These are phyloP conservation scores for Drosophila leontia DNA, from an alignment of 1,140 invertebrate genomes.

Conservation along the genomic window DNA sequence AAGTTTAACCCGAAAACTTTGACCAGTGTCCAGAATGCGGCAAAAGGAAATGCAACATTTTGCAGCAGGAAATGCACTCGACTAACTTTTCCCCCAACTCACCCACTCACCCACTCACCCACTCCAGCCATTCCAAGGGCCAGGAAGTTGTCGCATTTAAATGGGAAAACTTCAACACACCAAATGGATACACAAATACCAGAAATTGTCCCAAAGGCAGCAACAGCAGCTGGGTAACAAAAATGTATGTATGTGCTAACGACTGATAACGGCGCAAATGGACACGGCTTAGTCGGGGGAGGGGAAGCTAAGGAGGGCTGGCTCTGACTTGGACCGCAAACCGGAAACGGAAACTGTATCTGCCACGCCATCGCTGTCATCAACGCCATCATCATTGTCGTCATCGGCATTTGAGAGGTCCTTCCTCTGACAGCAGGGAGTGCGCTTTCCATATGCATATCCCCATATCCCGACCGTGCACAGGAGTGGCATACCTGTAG, in stretches of 20 bases:
- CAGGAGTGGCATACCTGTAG: constrained; percentile 10
- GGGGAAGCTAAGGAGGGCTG: not conserved
- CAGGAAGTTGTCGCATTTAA: constrained; percentile 69
- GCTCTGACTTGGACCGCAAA: constrained; percentile 31
- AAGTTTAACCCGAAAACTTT: constrained; percentile 53
- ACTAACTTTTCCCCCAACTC: constrained; percentile 51
- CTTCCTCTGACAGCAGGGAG: constrained; percentile 22
- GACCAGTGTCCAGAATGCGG: constrained; percentile 19
- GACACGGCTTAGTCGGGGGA: constrained; percentile 23
- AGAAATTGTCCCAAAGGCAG: constrained; percentile 22
- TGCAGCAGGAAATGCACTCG: constrained; percentile 65
- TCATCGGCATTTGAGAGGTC: constrained; percentile 35
- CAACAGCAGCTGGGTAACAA: constrained; percentile 3
- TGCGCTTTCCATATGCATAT: constrained; percentile 11
- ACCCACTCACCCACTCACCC: too few species aligned
- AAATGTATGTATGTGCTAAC: constrained; percentile 41
- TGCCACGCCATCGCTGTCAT: constrained; percentile 43
- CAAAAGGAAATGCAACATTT: constrained; percentile 73
- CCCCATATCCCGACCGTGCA: not conserved
- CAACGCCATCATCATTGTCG: constrained; percentile 27
- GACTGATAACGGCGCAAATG: constrained; percentile 50
- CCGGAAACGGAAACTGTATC: constrained; percentile 54
- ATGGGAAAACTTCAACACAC: constrained; percentile 66
- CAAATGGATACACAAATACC: constrained; percentile 51
- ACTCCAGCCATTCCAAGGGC: constrained; percentile 21